Percentiles rank a stretch among this genome's conserved stretches.
Evolutionary conservation across 2,113 vertebrate species (phyloP).

Genomic region (Platichthys stellatus): DNA sequence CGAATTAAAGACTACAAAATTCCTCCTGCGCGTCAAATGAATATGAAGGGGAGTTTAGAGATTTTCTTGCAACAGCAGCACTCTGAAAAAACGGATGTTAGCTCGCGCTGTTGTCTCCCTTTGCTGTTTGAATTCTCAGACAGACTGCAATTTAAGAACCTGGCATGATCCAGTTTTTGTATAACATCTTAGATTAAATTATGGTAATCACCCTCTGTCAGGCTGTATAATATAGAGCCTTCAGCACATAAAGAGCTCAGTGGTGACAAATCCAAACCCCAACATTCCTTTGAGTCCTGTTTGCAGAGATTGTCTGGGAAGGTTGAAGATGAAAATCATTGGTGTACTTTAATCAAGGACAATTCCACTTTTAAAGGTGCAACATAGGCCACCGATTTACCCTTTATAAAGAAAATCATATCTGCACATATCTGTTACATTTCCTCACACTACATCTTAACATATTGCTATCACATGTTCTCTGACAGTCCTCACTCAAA

Average conservation of each 20-base stretch:
- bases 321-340: neutral
- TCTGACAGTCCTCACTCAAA: slow-evolving; percentile 6
- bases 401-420: slow-evolving; percentile 6
- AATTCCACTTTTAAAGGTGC: slow-evolving; percentile 16
- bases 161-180: slow-evolving; percentile 11
- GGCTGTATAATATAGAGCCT: slow-evolving; percentile 19
- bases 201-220: slow-evolving; percentile 19
- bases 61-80: neutral
- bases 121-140: slow-evolving; percentile 22
- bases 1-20: too few relatives aligned
- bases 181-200: slow-evolving; percentile 25
- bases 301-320: neutral
- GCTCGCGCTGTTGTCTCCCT: neutral
- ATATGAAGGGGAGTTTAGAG: too few relatives aligned
- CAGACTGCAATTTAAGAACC: slow-evolving; percentile 34
- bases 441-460: neutral
- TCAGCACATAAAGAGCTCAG: slow-evolving; percentile 20
- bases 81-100: neutral
- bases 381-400: neutral
- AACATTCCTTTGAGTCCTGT: slow-evolving; percentile 20
- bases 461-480: slow-evolving; percentile 52
- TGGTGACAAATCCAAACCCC: neutral
- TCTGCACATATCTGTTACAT: neutral
- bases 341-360: slow-evolving; percentile 15
- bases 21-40: too few relatives aligned